Evolutionary conservation across 2,888 invertebrate species (phyloP).

Genomic region (Hirtodrosophila confusa): DNA sequence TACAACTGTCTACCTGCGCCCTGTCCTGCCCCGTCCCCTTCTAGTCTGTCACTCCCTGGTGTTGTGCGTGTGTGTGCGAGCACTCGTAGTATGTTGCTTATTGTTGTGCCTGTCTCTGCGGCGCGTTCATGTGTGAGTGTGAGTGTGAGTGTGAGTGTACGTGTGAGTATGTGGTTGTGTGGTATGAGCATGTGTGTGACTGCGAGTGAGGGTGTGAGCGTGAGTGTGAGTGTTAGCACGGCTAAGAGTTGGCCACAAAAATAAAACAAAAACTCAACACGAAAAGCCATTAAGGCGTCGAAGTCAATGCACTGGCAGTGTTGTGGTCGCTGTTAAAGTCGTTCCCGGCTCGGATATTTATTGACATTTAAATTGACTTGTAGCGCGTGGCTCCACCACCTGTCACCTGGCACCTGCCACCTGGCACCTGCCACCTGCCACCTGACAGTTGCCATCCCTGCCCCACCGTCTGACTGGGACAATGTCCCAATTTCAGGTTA

Average conservation of each 20-base stretch:
- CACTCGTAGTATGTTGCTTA: conserved; percentile 17
- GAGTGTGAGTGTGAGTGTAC: conserved; percentile 2
- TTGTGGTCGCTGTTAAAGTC: not conserved
- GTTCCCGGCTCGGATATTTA: conserved; percentile 27
- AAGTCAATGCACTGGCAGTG: conserved; percentile 60
- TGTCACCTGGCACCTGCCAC: too few relatives aligned
- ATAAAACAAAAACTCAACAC: conserved; percentile 31
- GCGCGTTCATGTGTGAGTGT: conserved; percentile 51
- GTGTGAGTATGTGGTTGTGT: not conserved
- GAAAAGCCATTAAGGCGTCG: conserved; percentile 55
- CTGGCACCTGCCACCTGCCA: too few relatives aligned
- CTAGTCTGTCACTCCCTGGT: not conserved
- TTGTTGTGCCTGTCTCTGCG: conserved; percentile 45
- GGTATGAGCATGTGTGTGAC: too few relatives aligned
- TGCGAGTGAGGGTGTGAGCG: not conserved
- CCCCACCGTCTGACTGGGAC: too few relatives aligned
- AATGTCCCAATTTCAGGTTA: too few relatives aligned
- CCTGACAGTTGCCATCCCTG: too few relatives aligned
- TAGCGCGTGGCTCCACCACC: not conserved
- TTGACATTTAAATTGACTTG: conserved; percentile 53
- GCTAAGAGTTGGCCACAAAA: conserved; percentile 26
- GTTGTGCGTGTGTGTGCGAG: not conserved
- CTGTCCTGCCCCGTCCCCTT: not conserved
- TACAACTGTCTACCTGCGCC: conserved; percentile 18
- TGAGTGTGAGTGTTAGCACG: conserved; percentile 1